Percentiles rank a stretch among this genome's conserved stretches.
phyloP scores from a whole-genome alignment of 64 coral and sea anemone genomes.

The Actinia equina region DNA sequence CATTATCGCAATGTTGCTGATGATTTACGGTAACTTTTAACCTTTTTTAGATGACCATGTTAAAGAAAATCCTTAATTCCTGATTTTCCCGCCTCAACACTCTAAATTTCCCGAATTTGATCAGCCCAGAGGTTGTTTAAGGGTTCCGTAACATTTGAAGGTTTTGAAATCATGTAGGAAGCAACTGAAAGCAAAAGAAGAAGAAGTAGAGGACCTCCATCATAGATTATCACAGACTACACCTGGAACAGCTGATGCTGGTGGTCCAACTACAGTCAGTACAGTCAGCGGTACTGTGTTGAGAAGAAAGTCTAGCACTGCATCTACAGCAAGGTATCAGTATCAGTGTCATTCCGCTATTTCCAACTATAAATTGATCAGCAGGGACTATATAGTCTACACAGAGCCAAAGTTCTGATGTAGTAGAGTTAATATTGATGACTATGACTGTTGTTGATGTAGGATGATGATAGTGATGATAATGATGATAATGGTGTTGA shows the following conservation, averaged over 20 bases:
- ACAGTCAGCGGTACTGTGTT: neutral
- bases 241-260: neutral
- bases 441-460: neutral
- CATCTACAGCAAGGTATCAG: constrained; percentile 24
- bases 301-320: constrained; percentile 14
- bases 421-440: neutral
- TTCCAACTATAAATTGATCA: too few relatives aligned
- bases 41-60: too few relatives aligned
- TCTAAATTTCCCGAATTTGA: too few relatives aligned
- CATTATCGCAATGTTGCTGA: constrained; percentile 80
- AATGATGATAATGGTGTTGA: neutral
- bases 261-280: neutral
- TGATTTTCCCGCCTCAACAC: too few relatives aligned
- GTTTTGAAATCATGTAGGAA: neutral
- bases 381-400: too few relatives aligned
- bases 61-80: too few relatives aligned
- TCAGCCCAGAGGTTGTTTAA: too few relatives aligned
- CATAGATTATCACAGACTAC: neutral
- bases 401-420: too few relatives aligned
- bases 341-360: too few relatives aligned
- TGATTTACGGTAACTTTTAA: constrained; percentile 58
- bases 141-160: neutral
- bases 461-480: neutral
- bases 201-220: neutral
- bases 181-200: constrained; percentile 10